These are phyloP conservation scores for Hemibagrus guttatus DNA, from an alignment of 2,797 vertebrate species.

Conservation along the genomic window DNA sequence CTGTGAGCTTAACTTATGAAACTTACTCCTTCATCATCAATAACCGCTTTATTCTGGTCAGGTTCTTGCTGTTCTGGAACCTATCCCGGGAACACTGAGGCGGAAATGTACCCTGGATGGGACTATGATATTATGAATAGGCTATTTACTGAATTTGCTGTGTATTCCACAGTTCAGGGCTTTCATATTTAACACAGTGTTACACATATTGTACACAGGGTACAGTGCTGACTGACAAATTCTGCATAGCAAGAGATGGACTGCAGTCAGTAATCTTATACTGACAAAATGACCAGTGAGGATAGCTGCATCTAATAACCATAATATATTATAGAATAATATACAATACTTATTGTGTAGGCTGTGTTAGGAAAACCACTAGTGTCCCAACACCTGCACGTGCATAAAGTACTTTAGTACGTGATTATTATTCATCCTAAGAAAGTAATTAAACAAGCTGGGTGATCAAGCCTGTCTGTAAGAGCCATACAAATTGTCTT, in stretches of 20 bases:
- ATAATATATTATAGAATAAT: background rate
- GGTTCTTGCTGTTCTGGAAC: background rate
- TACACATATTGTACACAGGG: no score
- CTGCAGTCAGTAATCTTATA: background rate
- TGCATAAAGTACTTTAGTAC: background rate
- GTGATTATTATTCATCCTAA: background rate
- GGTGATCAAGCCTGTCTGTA: conserved; percentile 15
- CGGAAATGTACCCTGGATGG: background rate
- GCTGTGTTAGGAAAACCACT: background rate
- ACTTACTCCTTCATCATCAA: background rate
- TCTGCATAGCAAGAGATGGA: background rate
- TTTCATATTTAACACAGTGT: no score
- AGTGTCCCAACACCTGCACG: background rate
- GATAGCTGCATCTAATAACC: background rate
- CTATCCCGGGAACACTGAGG: background rate
- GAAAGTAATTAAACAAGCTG: background rate
- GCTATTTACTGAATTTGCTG: background rate
- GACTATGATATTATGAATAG: background rate
- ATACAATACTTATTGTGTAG: background rate
- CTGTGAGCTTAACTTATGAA: background rate
- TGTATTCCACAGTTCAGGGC: background rate
- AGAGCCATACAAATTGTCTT: background rate
- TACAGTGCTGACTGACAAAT: background rate
- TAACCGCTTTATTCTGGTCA: background rate
- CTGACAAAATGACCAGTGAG: background rate